These are phyloP conservation scores for Peromyscus leucopus DNA, from an alignment of 2,113 vertebrate species.

Conservation along the genomic window DNA sequence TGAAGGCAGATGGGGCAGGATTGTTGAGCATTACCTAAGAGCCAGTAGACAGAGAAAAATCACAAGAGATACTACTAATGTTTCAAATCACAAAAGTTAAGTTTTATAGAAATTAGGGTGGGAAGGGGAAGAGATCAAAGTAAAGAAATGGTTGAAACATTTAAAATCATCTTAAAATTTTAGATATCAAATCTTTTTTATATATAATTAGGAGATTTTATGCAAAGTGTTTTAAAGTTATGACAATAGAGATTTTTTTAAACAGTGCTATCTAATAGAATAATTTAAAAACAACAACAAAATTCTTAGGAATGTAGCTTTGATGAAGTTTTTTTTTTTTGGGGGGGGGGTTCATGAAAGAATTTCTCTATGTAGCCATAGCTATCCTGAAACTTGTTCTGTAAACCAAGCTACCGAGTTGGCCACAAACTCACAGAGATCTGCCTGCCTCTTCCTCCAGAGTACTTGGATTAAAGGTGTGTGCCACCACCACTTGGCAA, in stretches of 20 bases:
- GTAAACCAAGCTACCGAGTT: neutral
- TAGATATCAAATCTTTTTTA: neutral
- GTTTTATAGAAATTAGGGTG: neutral
- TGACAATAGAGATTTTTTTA: neutral
- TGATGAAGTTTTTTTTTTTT: neutral
- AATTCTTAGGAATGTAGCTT: rapidly evolving
- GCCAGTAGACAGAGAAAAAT: neutral
- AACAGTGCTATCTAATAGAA: neutral
- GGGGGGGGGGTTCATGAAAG: neutral
- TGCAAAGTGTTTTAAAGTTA: neutral
- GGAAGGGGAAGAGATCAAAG: rapidly evolving
- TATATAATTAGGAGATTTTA: neutral
- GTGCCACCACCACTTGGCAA: neutral
- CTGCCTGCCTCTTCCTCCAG: neutral
- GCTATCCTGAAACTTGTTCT: neutral
- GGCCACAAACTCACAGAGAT: neutral
- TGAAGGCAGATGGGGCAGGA: too few species aligned
- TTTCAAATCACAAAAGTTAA: neutral
- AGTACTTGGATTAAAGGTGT: neutral
- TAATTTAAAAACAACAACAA: neutral
- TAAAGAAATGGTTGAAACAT: neutral
- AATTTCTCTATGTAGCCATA: neutral
- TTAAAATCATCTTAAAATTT: neutral
- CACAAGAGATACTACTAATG: neutral
- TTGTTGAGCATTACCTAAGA: neutral